Percentiles rank a stretch among this genome's conserved stretches.
Evolutionary conservation across 2,797 vertebrate genomes (phyloP).

Genomic region (Cossypha niveicapilla): DNA sequence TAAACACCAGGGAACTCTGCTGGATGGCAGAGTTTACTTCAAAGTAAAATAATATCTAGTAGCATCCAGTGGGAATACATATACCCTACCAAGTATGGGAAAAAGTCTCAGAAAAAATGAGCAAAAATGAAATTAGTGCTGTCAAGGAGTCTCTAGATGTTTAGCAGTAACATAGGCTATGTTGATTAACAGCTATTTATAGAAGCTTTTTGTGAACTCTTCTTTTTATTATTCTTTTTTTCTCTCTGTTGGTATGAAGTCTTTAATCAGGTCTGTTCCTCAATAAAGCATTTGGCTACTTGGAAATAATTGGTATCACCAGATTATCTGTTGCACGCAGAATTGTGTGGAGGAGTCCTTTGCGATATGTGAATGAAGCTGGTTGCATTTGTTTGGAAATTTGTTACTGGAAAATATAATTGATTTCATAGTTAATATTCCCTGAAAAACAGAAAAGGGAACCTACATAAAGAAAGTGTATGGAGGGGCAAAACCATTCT

Average conservation of each 20-base stretch:
- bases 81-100: background rate
- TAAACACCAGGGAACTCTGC: background rate
- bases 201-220: background rate
- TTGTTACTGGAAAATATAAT: background rate
- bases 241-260: background rate
- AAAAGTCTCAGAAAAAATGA: background rate
- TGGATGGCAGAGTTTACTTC: background rate
- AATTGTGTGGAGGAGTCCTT: background rate
- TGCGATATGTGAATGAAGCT: background rate
- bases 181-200: constrained; percentile 38
- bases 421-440: background rate
- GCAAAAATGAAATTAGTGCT: background rate
- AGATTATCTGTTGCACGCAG: background rate
- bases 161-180: background rate
- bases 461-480: background rate
- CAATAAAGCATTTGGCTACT: background rate
- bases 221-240: background rate
- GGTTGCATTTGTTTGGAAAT: background rate
- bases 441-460: background rate
- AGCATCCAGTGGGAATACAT: background rate
- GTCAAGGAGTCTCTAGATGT: background rate
- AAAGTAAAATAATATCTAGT: background rate
- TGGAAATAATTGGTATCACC: background rate
- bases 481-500: background rate
- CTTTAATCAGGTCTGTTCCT: background rate